A percentile compares a stretch with the other conserved stretches of the same genome.
These are phyloP conservation scores for Peromyscus nudipes DNA, from an alignment of 2,797 vertebrate genomes.

Conservation along the genomic window DNA sequence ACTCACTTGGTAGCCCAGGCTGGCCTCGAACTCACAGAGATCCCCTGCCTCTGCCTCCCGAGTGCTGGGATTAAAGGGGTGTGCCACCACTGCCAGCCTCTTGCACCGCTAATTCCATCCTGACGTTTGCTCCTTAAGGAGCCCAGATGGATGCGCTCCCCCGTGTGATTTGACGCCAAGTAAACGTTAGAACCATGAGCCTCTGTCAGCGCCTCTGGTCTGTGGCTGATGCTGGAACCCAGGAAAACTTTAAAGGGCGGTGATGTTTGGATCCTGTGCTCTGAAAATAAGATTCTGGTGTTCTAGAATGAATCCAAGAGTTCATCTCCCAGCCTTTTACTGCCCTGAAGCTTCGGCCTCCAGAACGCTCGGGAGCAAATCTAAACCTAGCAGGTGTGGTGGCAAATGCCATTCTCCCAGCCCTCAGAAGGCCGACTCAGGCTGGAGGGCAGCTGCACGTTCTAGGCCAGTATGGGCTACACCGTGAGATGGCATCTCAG, in stretches of 20 bases:
- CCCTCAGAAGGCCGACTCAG: background rate
- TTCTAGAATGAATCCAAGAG: background rate
- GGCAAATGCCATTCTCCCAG: background rate
- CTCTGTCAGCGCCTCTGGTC: background rate
- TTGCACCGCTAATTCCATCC: background rate
- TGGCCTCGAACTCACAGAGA: too few relatives aligned
- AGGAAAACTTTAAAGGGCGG: background rate
- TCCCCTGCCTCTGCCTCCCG: too few relatives aligned
- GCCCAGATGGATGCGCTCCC: background rate
- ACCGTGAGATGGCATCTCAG: background rate
- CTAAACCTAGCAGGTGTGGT: background rate
- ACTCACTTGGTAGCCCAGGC: too few relatives aligned
- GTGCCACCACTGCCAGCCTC: background rate
- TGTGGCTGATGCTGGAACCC: background rate
- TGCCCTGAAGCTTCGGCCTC: background rate
- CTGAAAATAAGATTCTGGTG: background rate
- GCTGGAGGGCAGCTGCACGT: background rate
- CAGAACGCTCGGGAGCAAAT: background rate
- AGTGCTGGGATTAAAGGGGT: too few relatives aligned
- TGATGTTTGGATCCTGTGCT: background rate
- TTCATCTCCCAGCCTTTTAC: background rate
- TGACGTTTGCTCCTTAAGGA: background rate
- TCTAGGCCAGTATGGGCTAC: too few relatives aligned
- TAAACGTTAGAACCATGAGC: background rate
- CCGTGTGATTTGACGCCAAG: background rate